Evolutionary conservation across 2,888 invertebrate genomes (phyloP).

Genomic region (Adela reaumurella): DNA sequence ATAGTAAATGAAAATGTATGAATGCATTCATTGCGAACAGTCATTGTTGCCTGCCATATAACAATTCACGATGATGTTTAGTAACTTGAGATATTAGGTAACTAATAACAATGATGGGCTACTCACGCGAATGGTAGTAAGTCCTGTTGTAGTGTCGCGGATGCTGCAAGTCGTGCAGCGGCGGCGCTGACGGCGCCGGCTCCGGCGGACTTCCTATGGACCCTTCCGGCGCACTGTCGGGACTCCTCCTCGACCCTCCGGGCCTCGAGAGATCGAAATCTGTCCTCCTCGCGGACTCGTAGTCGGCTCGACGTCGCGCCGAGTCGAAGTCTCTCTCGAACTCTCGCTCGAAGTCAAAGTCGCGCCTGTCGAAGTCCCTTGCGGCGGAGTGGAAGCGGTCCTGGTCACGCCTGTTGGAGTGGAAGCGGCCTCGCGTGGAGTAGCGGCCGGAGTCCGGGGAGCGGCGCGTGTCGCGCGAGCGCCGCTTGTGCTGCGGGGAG

Average conservation of each 20-base stretch:
- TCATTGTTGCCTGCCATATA: too few relatives aligned
- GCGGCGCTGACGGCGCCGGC: conserved; percentile 46
- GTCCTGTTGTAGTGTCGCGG: conserved; percentile 39
- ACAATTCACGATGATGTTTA: too few relatives aligned
- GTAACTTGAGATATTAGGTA: too few relatives aligned
- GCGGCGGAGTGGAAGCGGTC: conserved; percentile 19
- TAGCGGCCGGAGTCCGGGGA: not conserved
- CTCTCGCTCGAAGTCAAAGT: conserved; percentile 30
- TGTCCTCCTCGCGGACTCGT: conserved; percentile 47
- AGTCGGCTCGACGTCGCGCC: conserved; percentile 41
- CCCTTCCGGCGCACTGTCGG: conserved; percentile 46
- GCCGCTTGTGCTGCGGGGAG: conserved; percentile 42
- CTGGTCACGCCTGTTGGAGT: too few relatives aligned
- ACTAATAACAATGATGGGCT: not conserved
- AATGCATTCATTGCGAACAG: too few relatives aligned
- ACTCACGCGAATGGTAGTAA: conserved; percentile 49
- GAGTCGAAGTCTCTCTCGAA: conserved; percentile 14
- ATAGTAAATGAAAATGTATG: too few relatives aligned
- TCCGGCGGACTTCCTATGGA: conserved; percentile 48
- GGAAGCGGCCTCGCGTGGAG: too few relatives aligned
- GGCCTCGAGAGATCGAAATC: conserved; percentile 47
- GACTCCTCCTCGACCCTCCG: conserved; percentile 37
- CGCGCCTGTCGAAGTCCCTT: conserved; percentile 34
- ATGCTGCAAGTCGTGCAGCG: conserved; percentile 32
- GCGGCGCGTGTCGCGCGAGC: conserved; percentile 27